Conservation (phyloP, 2,888 invertebrate genomes). For the Bombyx huttoni region DNA sequence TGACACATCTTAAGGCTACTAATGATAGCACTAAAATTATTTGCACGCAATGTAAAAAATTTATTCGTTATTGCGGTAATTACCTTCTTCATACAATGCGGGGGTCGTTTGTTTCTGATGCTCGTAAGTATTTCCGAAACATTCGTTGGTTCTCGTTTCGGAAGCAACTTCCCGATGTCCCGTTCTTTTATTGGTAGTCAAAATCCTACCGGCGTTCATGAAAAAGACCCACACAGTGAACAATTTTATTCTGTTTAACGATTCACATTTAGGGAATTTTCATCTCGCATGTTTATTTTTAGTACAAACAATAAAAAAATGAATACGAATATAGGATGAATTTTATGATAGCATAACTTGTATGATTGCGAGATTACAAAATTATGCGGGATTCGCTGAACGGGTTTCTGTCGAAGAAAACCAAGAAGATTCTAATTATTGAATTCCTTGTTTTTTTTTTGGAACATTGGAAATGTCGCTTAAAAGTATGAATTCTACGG, state of each 20-base stretch:
- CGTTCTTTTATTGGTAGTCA: too few species aligned
- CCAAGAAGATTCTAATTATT: not conserved
- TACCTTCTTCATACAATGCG: too few species aligned
- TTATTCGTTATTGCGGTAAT: too few species aligned
- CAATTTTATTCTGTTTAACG: not conserved
- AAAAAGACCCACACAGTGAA: not conserved
- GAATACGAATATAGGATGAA: not conserved
- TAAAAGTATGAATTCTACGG: too few species aligned
- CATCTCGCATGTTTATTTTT: not conserved
- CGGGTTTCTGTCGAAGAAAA: not conserved
- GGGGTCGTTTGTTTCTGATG: too few species aligned
- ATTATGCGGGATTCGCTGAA: not conserved
- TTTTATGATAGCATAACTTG: not conserved
- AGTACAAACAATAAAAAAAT: not conserved
- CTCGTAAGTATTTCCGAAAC: too few species aligned
- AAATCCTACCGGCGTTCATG: not conserved
- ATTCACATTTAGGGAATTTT: not conserved
- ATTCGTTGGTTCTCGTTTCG: too few species aligned
- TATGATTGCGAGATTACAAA: not conserved
- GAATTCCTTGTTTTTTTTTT: not conserved
- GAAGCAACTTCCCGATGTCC: too few species aligned
- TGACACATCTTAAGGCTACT: too few species aligned
- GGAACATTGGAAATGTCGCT: too few species aligned
- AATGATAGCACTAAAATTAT: too few species aligned
- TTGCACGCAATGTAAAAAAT: too few species aligned